A percentile compares a stretch with the other conserved stretches of the same genome.
Evolutionary conservation across 2,797 vertebrate species (phyloP).

Genomic region (Mus spretus): DNA sequence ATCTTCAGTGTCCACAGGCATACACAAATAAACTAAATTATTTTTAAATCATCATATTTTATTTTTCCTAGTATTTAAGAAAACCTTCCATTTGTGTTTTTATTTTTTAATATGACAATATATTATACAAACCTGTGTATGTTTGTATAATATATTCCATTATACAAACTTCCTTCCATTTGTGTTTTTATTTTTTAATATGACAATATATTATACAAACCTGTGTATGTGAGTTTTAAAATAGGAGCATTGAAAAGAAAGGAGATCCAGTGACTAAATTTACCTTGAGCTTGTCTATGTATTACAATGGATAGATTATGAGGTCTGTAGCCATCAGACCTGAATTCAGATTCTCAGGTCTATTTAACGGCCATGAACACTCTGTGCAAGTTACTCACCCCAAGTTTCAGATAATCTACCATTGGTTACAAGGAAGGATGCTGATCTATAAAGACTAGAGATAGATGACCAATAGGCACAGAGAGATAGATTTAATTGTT

Average conservation of each 20-base stretch:
- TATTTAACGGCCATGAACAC: background rate
- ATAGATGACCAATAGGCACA: background rate
- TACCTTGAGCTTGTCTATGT: slow-evolving; percentile 37
- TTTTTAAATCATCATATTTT: background rate
- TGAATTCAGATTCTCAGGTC: slow-evolving; percentile 15
- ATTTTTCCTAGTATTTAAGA: slow-evolving; percentile 29
- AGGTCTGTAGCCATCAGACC: background rate
- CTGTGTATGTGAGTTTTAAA: background rate
- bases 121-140: background rate
- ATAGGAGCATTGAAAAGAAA: background rate
- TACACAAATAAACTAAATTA: background rate
- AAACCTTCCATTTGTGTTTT: slow-evolving; percentile 49
- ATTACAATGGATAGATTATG: background rate
- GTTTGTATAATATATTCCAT: background rate
- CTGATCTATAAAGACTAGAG: background rate
- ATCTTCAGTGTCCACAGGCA: background rate
- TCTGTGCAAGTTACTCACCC: slow-evolving; percentile 8
- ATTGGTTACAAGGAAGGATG: slow-evolving; percentile 11
- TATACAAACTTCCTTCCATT: background rate
- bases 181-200: slow-evolving; percentile 39
- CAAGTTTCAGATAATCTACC: background rate
- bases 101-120: background rate
- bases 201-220: background rate
- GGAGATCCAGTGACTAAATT: background rate
- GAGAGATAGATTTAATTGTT: background rate